Percentiles rank a stretch among this genome's conserved stretches.
Evolutionary conservation across 2,888 invertebrate genomes (phyloP).

Genomic region (Cynaeus angustus): DNA sequence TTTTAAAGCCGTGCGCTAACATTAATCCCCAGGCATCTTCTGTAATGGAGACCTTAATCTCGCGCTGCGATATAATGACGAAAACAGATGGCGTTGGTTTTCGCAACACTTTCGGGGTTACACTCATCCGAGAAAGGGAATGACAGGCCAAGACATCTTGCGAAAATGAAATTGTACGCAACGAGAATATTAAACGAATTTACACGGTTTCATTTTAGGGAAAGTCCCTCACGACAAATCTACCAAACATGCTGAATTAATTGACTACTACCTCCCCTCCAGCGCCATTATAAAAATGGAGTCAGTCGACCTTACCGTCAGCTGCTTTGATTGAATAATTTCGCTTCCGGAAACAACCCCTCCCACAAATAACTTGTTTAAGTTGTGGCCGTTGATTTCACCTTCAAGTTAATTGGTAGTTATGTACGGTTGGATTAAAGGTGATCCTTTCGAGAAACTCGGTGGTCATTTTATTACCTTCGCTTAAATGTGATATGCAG

Average conservation of each 20-base stretch:
- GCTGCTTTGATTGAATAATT: slow-evolving; percentile 11
- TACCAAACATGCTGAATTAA: slow-evolving; percentile 23
- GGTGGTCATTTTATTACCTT: slow-evolving; percentile 15
- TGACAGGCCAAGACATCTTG: slow-evolving; percentile 52
- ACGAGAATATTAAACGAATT: slow-evolving; percentile 55
- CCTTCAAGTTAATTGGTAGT: slow-evolving; percentile 4
- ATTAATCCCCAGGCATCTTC: slow-evolving; percentile 56
- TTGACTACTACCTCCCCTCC: slow-evolving; percentile 15
- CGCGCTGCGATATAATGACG: slow-evolving; percentile 55
- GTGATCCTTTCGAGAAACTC: slow-evolving; percentile 4
- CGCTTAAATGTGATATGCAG: slow-evolving; percentile 27
- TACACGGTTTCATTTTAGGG: slow-evolving; percentile 35
- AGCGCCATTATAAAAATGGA: slow-evolving; percentile 12
- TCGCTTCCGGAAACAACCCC: not conserved
- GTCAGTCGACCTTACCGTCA: slow-evolving; percentile 7
- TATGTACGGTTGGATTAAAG: slow-evolving; percentile 3
- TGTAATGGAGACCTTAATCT: slow-evolving; percentile 58
- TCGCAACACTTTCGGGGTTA: slow-evolving; percentile 48
- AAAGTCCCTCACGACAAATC: slow-evolving; percentile 19
- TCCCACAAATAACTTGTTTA: not conserved
- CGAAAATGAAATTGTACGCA: slow-evolving; percentile 55
- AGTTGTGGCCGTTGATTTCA: slow-evolving; percentile 3
- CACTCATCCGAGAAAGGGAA: slow-evolving; percentile 51
- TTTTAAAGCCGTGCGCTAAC: slow-evolving; percentile 53
- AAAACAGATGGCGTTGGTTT: slow-evolving; percentile 55